Conservation (phyloP, 2,888 invertebrate species). For the Amphimallon solstitiale region DNA sequence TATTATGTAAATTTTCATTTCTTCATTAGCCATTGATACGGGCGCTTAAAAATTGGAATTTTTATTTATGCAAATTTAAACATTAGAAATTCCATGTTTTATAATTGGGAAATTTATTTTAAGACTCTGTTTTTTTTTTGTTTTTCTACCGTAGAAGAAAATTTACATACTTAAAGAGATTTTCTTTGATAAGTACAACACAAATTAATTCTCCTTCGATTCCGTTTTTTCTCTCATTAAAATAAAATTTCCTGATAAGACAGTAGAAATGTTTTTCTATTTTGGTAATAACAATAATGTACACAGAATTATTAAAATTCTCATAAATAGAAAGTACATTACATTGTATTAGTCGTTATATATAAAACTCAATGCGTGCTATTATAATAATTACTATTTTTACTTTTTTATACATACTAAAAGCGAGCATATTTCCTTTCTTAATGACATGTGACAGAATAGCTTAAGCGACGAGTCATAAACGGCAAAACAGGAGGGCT, state of each 20-base stretch:
- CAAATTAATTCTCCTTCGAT: constrained; percentile 31
- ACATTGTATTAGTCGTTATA: neutral
- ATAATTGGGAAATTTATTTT: constrained; percentile 50
- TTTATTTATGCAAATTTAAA: constrained; percentile 36
- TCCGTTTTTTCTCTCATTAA: neutral
- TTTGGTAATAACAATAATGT: too few species aligned
- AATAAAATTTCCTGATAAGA: neutral
- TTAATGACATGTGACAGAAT: too few species aligned
- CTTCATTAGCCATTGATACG: constrained; percentile 42
- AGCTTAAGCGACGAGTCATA: too few species aligned
- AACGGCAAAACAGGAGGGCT: too few species aligned
- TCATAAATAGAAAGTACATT: neutral
- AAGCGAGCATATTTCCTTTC: too few species aligned
- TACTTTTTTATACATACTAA: too few species aligned
- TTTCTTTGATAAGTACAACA: constrained; percentile 30
- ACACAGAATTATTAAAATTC: neutral
- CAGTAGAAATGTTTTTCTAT: too few species aligned
- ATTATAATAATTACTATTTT: too few species aligned
- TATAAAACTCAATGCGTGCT: too few species aligned
- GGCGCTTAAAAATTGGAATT: constrained; percentile 16
- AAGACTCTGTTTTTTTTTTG: constrained; percentile 39
- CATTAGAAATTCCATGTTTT: constrained; percentile 48
- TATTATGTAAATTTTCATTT: constrained; percentile 42
- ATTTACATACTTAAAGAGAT: constrained; percentile 37
- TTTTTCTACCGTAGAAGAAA: constrained; percentile 15